Evolutionary conservation across 2,797 vertebrate species (phyloP), one percentile per base, ranked within the genome.

Genomic region (Lagodon rhomboides): DNA sequence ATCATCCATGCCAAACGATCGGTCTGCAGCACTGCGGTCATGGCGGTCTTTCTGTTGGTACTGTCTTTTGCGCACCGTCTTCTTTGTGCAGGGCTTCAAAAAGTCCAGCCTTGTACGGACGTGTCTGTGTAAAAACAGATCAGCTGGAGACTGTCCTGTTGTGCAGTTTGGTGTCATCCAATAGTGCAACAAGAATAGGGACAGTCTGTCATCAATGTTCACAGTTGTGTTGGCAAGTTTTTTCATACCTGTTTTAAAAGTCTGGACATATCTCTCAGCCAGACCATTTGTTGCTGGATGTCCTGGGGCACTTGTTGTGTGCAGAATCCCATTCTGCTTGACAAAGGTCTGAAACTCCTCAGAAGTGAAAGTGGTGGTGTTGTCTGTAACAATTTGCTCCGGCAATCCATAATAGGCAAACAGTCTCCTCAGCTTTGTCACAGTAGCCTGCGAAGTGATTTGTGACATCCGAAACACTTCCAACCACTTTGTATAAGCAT

Each of bases 271-370:
- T 56, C 54, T 56, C 54, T 56, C 22, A 1, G 25, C 54, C 25
- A 56, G 54, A 56, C 23, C 54, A 56, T 56, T 56, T 25, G 54
- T 56, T 27, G 54, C 22, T 22, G 23, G 54, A 23, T 56, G 23
- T 23, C 54, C 54, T 25, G 54, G 54, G 13, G 54, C 54, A 56
- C 23, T 56, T 16, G 54, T 56, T 25, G 54, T 56, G 54, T 56
- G 55, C 55, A 56, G 55, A 56, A 56, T 56, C 23, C 54, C 54
- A 16, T 56, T 56, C 54, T 56, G 54, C 54, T 56, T 15, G 23
- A 56, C 54, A 56, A 56, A 56, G 23, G 54, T 56, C 25, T 56
- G 54, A 22, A 56, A 56, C 13, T 56, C 54, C 6, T 56, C 25
- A 13, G 54, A 56, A 27, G 54, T 30, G 54, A 56, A 56, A 27